phyloP scores from a whole-genome alignment of 2,113 vertebrate species.

The Chrysemys picta region DNA sequence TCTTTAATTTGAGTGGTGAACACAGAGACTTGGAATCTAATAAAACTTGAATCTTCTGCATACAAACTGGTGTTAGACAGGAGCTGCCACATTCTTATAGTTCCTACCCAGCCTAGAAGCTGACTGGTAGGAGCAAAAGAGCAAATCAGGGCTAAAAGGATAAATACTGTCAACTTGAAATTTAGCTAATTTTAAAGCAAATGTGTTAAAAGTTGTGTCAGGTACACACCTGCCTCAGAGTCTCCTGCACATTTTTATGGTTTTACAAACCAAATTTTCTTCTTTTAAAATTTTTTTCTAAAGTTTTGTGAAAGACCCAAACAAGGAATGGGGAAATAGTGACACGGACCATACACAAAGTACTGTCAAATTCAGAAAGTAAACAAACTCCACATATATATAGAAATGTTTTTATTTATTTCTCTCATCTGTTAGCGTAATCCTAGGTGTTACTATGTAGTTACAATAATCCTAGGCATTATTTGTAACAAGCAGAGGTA shows the following conservation, averaged over 20 bases:
- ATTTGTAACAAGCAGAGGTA: neutral
- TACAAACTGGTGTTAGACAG: neutral
- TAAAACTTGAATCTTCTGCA: neutral
- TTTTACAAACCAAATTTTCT: neutral
- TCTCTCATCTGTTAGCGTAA: neutral
- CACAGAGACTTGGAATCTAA: neutral
- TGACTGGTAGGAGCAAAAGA: neutral
- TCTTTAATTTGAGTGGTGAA: neutral
- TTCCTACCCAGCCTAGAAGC: neutral
- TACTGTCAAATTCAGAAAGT: neutral
- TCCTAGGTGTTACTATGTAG: neutral
- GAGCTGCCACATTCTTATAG: neutral
- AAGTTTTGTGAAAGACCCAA: neutral
- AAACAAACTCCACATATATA: neutral
- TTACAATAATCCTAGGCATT: neutral
- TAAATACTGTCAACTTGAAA: neutral
- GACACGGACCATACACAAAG: neutral
- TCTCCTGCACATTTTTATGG: neutral
- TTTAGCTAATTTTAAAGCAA: neutral
- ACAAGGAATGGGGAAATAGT: neutral
- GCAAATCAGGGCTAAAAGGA: neutral
- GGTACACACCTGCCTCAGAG: neutral
- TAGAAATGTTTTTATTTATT: too few relatives aligned
- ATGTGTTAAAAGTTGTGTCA: neutral
- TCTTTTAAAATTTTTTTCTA: neutral